Evolutionary conservation across 2,797 vertebrate genomes (phyloP).

Genomic region (Discoglossus pictus): DNA sequence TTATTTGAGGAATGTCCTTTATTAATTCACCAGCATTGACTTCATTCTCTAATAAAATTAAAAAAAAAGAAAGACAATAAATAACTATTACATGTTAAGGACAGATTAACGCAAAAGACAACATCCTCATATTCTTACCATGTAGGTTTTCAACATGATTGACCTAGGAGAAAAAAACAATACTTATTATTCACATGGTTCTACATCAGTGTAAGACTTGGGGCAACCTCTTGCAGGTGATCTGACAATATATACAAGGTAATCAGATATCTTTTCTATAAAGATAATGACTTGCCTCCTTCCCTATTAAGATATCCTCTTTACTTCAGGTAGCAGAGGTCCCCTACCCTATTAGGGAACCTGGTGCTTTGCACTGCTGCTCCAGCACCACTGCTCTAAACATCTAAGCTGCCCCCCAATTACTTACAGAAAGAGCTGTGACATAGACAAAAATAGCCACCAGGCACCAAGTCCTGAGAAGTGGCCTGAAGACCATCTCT

Average conservation of each 20-base stretch:
- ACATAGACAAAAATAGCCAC: slow-evolving; percentile 29
- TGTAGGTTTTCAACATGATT: background rate
- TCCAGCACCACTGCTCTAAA: background rate
- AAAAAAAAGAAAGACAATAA: slow-evolving; percentile 12
- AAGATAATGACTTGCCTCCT: no score
- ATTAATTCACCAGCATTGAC: slow-evolving; percentile 68
- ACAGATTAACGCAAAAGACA: background rate
- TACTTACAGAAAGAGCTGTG: slow-evolving; percentile 66
- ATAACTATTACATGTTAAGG: background rate
- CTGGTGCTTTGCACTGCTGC: background rate
- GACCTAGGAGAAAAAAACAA: slow-evolving; percentile 61
- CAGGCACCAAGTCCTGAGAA: slow-evolving; percentile 40
- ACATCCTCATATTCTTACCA: slow-evolving; percentile 61
- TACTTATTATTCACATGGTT: no score
- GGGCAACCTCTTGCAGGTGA: no score
- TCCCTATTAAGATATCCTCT: no score
- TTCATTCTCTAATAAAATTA: slow-evolving; percentile 59
- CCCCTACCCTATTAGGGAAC: background rate
- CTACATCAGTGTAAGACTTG: no score
- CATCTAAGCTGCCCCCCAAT: background rate
- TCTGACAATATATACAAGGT: no score
- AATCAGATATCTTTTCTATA: no score
- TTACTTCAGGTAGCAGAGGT: no score
- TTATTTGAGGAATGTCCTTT: slow-evolving; percentile 85
- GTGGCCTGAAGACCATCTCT: slow-evolving; percentile 58